Base-by-base conservation (phyloP, 1,140 invertebrate genomes). In the Lordiphosa mommai region DNA sequence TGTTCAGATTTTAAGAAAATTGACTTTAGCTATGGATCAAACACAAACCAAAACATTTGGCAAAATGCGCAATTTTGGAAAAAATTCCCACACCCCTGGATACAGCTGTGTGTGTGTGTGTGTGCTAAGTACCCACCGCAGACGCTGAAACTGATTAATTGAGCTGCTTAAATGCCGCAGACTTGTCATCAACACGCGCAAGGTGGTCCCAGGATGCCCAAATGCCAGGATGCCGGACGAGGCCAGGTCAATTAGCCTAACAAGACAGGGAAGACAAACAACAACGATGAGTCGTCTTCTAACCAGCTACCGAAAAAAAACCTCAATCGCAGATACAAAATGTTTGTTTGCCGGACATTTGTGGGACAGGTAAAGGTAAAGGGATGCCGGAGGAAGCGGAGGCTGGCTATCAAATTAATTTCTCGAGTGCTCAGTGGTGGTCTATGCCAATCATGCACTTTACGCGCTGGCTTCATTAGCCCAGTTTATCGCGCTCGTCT, bases 371-470 rank as follows among this genome's bases (percentile, higher is more conserved):
- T 23, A 14, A 8, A 9, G 17, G 20, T 20, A n/a, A 37, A 43
- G 53, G 53, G 53, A 41, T 49, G 48, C 23, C 12, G 10, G 34
- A 30, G 2, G 29, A n/a, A 1, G 4, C 7, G 8, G 33, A 12
- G 13, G 33, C 40, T 29, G 20, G 56, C 69, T 73, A 71, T 71
- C 68, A 71, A 71, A 68, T 73, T 57, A 64, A 71, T 74, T 84
- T 72, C 41, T 58, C 50, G 5, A n/a, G 29, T 52, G 49, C 53
- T n/a, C 65, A 84, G 79, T 84, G 77, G 20, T 84, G 77, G 77
- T 84, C 77, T 84, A 84, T 84, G 77, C 64, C 77, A 85, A 84
- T 84, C 77, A 84, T 72, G 77, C 77, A 77, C 72, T 84, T 84
- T 84, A 84, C 79, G 76, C 77, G 66, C 63, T 57, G 63, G 44